Percentiles rank a stretch among this genome's conserved stretches.
These are phyloP conservation scores for Megaustenia siamemsis DNA, from an alignment of 2,888 invertebrate genomes.

Conservation along the genomic window DNA sequence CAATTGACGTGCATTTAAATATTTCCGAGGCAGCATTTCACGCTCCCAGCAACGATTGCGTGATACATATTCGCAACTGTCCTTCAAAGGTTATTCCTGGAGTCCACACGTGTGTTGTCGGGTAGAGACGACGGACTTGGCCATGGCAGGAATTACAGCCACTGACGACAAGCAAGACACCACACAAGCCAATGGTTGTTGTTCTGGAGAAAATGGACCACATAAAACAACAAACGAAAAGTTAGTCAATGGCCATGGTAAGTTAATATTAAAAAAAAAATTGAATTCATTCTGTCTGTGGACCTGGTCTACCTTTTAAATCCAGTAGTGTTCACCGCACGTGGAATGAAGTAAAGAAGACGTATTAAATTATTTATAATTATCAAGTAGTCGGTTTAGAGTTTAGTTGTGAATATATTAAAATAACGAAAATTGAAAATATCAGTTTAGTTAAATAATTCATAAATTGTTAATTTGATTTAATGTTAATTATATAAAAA, in stretches of 20 bases:
- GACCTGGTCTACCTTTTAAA: too few relatives aligned
- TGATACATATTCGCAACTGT: constrained; percentile 46
- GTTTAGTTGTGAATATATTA: too few relatives aligned
- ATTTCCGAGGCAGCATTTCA: background rate
- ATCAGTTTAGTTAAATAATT: too few relatives aligned
- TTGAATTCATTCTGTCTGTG: too few relatives aligned
- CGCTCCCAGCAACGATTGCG: constrained; percentile 41
- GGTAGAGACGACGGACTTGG: constrained; percentile 16
- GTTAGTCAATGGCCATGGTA: constrained; percentile 57
- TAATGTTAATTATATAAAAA: too few relatives aligned
- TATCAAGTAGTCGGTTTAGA: too few relatives aligned
- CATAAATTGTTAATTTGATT: too few relatives aligned
- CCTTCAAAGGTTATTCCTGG: constrained; percentile 56
- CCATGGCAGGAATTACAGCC: constrained; percentile 70
- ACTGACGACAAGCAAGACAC: constrained; percentile 59
- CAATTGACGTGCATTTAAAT: background rate
- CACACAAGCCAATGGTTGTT: constrained; percentile 35
- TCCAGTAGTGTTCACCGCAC: too few relatives aligned
- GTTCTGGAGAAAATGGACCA: constrained; percentile 35
- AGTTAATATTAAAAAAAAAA: too few relatives aligned
- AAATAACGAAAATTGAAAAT: too few relatives aligned
- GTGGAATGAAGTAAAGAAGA: too few relatives aligned
- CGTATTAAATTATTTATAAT: too few relatives aligned
- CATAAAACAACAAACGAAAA: constrained; percentile 37
- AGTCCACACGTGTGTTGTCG: constrained; percentile 56